phyloP scores from a whole-genome alignment of 2,888 invertebrate genomes.

The Pantelozetes paolii region DNA sequence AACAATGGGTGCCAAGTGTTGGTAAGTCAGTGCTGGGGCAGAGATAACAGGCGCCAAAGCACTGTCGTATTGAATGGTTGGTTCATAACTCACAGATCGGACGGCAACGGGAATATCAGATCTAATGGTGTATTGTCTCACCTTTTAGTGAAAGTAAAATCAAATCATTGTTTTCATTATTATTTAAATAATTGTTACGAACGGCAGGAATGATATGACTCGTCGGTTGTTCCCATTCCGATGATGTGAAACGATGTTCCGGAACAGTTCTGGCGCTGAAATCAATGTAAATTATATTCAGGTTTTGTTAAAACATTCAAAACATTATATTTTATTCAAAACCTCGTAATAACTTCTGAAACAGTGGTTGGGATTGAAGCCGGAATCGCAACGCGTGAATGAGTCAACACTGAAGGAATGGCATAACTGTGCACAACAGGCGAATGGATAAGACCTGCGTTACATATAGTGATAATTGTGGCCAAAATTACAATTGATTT shows the following conservation, averaged over 20 bases:
- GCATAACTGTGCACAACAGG: neutral
- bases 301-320: no score
- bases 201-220: neutral
- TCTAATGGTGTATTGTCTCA: conserved; percentile 9
- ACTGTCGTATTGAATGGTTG: neutral
- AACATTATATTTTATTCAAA: neutral
- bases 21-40: neutral
- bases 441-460: neutral
- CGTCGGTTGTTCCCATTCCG: neutral
- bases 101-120: conserved; percentile 7
- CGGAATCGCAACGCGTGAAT: conserved; percentile 6
- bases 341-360: conserved; percentile 4
- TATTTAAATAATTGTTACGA: neutral
- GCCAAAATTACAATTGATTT: neutral
- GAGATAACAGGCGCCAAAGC: neutral
- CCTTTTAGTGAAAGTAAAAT: neutral
- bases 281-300: neutral
- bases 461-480: neutral
- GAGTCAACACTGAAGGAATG: conserved; percentile 2
- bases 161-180: neutral
- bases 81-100: neutral
- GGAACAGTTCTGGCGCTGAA: neutral
- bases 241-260: conserved; percentile 2
- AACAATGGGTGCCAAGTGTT: neutral
- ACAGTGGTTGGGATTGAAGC: conserved; percentile 14